A percentile compares a stretch with the other conserved stretches of the same genome.
Evolutionary conservation across 2,797 vertebrate species (phyloP).

Genomic region (Distichodus sexfasciatus): DNA sequence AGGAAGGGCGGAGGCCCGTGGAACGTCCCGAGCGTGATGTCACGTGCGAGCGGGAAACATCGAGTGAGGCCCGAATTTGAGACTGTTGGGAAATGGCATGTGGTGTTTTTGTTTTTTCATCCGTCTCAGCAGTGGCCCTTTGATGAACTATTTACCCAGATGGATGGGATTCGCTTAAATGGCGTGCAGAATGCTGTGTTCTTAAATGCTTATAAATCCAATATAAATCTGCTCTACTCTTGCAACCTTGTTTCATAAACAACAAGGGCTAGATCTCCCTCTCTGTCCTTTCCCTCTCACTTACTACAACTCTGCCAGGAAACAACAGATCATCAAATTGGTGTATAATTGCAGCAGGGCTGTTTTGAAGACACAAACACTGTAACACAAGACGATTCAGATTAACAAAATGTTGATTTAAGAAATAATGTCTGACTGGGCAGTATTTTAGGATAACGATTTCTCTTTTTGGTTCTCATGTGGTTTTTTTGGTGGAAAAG

Average conservation of each 20-base stretch:
- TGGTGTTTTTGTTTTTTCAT: constrained; percentile 1
- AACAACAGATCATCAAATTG: constrained; percentile 8
- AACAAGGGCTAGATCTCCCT: not conserved
- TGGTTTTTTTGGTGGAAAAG: no score
- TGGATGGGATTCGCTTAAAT: not conserved
- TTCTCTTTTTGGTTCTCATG: no score
- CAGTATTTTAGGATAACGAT: no score
- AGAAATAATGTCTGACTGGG: not conserved
- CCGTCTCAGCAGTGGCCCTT: not conserved
- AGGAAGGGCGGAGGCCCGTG: not conserved
- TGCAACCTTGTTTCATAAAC: not conserved
- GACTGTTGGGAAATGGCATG: constrained; percentile 12
- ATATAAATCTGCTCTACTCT: not conserved
- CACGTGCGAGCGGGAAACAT: not conserved
- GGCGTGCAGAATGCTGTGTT: not conserved
- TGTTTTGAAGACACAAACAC: not conserved
- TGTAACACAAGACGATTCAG: not conserved
- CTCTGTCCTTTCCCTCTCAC: not conserved
- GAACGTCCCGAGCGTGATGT: not conserved
- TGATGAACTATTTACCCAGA: constrained; percentile 27
- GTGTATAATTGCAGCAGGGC: not conserved
- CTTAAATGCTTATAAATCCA: not conserved
- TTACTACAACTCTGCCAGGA: not conserved
- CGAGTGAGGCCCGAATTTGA: constrained; percentile 8
- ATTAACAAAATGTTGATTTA: not conserved